Conservation (phyloP, 1,140 invertebrate species). For the Potamilus streckersoni region DNA sequence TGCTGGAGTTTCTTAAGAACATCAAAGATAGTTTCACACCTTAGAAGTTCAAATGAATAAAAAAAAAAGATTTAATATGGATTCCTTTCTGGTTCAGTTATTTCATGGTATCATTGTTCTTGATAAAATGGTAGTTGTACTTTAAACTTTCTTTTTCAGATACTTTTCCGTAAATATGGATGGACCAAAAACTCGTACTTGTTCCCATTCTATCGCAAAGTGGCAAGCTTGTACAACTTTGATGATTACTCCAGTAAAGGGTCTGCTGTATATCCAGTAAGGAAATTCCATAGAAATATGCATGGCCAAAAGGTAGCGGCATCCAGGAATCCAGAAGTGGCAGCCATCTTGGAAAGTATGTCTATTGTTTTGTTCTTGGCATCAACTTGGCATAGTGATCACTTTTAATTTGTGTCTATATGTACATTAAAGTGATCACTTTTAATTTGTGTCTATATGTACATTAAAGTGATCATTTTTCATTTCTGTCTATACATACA, state of each 20-base stretch:
- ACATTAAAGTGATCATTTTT: no score
- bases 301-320: constrained; percentile 17
- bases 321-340: constrained; percentile 16
- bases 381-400: neutral
- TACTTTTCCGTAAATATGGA: constrained; percentile 64
- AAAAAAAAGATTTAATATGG: no score
- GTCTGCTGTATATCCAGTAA: constrained; percentile 57
- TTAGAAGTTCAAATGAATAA: no score
- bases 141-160: constrained; percentile 32
- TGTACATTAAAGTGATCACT: neutral
- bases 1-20: no score
- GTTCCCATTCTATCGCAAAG: constrained; percentile 54
- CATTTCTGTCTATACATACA: no score
- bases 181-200: constrained; percentile 59
- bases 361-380: neutral
- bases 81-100: no score
- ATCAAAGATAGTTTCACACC: no score
- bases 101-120: no score
- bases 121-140: no score
- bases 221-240: constrained; percentile 57
- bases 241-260: constrained; percentile 65
- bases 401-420: neutral
- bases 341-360: constrained; percentile 47
- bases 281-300: constrained; percentile 61
- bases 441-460: no score